Evolutionary conservation across 2,888 invertebrate species (phyloP).

Genomic region (Meiosimyza platycephala): DNA sequence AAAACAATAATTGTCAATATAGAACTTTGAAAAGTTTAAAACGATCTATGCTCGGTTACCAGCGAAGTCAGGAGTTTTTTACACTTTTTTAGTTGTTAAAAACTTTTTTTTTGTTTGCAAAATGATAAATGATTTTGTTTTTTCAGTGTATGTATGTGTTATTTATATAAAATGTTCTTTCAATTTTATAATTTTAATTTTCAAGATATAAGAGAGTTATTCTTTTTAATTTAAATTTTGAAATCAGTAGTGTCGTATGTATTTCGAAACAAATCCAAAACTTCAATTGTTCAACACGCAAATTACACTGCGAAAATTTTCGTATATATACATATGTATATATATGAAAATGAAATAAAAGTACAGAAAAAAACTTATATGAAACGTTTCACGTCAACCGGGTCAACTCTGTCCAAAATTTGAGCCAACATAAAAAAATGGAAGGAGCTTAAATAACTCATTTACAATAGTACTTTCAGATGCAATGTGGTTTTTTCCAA

Average conservation of each 20-base stretch:
- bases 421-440: no score
- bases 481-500: no score
- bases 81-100: conserved; percentile 52
- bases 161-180: background rate
- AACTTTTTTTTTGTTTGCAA: conserved; percentile 25
- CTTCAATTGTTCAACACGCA: conserved; percentile 61
- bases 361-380: conserved; percentile 25
- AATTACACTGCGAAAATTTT: conserved; percentile 45
- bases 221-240: conserved; percentile 5
- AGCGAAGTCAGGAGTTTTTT: conserved; percentile 55
- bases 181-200: conserved; percentile 13
- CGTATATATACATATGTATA: conserved; percentile 28
- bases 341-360: conserved; percentile 24
- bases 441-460: no score
- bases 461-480: no score
- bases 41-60: conserved; percentile 64
- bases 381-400: no score
- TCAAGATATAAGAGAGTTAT: conserved; percentile 27
- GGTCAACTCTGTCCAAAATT: no score
- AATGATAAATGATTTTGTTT: background rate
- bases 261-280: conserved; percentile 13
- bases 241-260: conserved; percentile 7
- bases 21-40: conserved; percentile 65
- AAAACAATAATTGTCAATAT: conserved; percentile 16
- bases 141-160: background rate